These are phyloP conservation scores for Macrotus californicus DNA, from an alignment of 2,113 vertebrate genomes.

Conservation along the genomic window DNA sequence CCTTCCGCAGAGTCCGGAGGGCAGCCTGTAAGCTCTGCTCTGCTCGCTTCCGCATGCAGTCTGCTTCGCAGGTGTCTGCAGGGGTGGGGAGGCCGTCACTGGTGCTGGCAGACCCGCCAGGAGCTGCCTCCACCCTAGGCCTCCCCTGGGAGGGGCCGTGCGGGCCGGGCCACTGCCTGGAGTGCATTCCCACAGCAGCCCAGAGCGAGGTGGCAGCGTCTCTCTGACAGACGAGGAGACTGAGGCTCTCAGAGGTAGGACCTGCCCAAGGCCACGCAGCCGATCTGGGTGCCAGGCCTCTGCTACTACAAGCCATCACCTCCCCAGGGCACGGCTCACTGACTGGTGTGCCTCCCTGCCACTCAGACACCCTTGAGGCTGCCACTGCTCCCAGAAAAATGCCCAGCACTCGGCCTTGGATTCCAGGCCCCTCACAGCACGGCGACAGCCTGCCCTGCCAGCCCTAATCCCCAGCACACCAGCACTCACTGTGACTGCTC, in stretches of 20 bases:
- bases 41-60: conserved; percentile 88
- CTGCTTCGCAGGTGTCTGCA: conserved; percentile 88
- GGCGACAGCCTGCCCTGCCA: fast-evolving
- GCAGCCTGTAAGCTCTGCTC: conserved; percentile 92
- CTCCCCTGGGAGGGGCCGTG: background rate
- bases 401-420: background rate
- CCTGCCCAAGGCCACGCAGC: background rate
- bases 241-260: background rate
- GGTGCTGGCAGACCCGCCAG: fast-evolving
- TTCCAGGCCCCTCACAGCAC: fast-evolving
- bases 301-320: fast-evolving
- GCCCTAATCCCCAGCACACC: fast-evolving
- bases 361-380: background rate
- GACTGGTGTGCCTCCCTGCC: background rate
- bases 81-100: conserved; percentile 8
- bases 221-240: background rate
- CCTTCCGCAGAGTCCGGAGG: conserved; percentile 92
- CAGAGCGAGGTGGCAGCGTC: fast-evolving
- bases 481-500: background rate
- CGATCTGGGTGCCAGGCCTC: background rate
- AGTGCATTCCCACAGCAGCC: fast-evolving
- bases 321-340: background rate
- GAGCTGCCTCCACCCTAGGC: fast-evolving
- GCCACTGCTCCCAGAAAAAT: background rate
- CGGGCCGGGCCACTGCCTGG: fast-evolving